These are phyloP conservation scores for Rallus limicola DNA, from an alignment of 2,113 vertebrate species.

Conservation along the genomic window DNA sequence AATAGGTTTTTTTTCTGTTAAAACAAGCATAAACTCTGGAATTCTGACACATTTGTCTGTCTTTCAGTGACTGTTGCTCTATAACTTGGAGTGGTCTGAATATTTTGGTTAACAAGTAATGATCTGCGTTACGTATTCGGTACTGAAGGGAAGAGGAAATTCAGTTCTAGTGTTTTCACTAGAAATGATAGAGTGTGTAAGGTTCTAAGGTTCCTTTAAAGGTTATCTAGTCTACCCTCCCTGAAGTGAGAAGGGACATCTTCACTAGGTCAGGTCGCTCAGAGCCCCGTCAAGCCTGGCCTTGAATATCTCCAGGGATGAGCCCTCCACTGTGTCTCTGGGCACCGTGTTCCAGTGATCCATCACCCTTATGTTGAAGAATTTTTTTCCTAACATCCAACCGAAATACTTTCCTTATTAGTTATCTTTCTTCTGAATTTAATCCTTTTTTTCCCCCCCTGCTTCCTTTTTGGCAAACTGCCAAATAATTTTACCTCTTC, in stretches of 20 bases:
- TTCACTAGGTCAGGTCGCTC: no score
- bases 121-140: background rate
- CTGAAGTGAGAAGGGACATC: no score
- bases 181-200: background rate
- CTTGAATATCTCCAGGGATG: no score
- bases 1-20: background rate
- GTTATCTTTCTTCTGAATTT: background rate
- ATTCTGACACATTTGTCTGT: background rate
- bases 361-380: no score
- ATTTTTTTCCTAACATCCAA: no score
- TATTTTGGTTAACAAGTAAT: background rate
- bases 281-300: no score
- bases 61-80: background rate
- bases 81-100: background rate
- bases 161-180: background rate
- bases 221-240: no score
- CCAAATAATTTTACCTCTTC: background rate
- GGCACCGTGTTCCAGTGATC: no score
- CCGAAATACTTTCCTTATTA: background rate
- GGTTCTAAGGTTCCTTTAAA: no score
- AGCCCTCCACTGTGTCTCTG: no score
- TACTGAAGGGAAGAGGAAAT: background rate
- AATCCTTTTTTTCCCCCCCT: background rate
- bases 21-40: background rate
- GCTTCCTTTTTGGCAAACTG: background rate